Percentiles rank a stretch among this genome's conserved stretches.
These are phyloP conservation scores for Leptoteleia sp. DNA, from an alignment of 1,140 invertebrate genomes.

Conservation along the genomic window DNA sequence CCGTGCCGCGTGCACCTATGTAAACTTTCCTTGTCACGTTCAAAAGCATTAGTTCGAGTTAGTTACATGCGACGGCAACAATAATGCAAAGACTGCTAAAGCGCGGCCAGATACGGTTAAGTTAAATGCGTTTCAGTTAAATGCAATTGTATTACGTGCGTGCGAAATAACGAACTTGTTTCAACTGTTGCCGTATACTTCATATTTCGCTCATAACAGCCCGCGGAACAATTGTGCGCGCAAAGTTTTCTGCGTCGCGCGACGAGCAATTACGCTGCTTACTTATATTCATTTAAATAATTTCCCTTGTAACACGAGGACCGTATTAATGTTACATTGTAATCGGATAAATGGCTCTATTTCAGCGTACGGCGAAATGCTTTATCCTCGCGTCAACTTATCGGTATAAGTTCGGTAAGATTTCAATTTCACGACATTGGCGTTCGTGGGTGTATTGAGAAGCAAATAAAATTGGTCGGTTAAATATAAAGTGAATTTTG, in stretches of 20 bases:
- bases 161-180: conserved; percentile 61
- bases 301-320: conserved; percentile 17
- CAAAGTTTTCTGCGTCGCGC: conserved; percentile 45
- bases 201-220: conserved; percentile 57
- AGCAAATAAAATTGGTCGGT: no score
- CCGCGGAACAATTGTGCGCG: conserved; percentile 36
- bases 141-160: conserved; percentile 60
- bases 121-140: conserved; percentile 65
- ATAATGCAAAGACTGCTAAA: conserved; percentile 62
- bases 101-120: conserved; percentile 61
- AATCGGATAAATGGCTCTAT: conserved; percentile 25
- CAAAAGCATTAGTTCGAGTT: conserved; percentile 61
- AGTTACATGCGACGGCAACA: conserved; percentile 57
- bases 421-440: no score
- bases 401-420: no score
- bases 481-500: no score
- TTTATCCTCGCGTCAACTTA: no score
- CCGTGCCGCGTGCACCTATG: conserved; percentile 46
- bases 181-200: conserved; percentile 54
- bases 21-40: conserved; percentile 65
- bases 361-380: no score
- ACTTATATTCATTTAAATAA: conserved; percentile 46
- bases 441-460: no score
- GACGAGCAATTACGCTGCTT: conserved; percentile 47
- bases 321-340: conserved; percentile 43